Percentiles rank a stretch among this genome's conserved stretches.
phyloP scores from a whole-genome alignment of 2,797 vertebrate genomes.

The Pangasius larnaudii region DNA sequence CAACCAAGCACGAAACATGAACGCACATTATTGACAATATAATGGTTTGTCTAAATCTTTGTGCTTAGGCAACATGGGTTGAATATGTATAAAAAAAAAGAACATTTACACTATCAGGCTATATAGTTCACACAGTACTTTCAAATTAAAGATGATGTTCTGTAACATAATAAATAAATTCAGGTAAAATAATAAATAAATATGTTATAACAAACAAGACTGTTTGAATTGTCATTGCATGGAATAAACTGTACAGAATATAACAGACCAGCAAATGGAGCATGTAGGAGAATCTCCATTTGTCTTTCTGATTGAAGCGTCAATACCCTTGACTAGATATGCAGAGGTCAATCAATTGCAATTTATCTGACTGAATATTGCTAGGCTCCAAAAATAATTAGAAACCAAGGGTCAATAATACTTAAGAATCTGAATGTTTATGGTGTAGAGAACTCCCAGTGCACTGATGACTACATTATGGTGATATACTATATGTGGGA shows the following conservation, averaged over 20 bases:
- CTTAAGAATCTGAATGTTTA: not conserved
- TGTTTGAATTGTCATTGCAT: not conserved
- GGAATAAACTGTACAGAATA: not conserved
- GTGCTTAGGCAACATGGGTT: not conserved
- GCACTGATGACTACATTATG: not conserved
- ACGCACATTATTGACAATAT: not conserved
- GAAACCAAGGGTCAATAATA: slow-evolving; percentile 23
- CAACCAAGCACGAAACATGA: not conserved
- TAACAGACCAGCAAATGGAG: slow-evolving; percentile 11
- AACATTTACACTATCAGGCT: not conserved
- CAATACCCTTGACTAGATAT: slow-evolving; percentile 47
- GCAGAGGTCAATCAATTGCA: slow-evolving; percentile 50
- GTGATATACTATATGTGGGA: not conserved
- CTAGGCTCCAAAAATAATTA: slow-evolving; percentile 45
- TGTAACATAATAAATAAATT: no score
- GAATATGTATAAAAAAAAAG: not conserved
- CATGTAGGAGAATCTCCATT: slow-evolving; percentile 35
- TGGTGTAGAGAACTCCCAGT: not conserved
- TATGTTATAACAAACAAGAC: not conserved
- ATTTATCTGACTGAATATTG: slow-evolving; percentile 51
- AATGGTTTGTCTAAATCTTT: not conserved
- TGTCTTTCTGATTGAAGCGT: slow-evolving; percentile 52
- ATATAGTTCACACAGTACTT: not conserved
- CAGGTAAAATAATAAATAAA: not conserved
- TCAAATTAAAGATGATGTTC: not conserved